Base-by-base conservation (phyloP, 2,113 vertebrate species). In the Turnix velox region DNA sequence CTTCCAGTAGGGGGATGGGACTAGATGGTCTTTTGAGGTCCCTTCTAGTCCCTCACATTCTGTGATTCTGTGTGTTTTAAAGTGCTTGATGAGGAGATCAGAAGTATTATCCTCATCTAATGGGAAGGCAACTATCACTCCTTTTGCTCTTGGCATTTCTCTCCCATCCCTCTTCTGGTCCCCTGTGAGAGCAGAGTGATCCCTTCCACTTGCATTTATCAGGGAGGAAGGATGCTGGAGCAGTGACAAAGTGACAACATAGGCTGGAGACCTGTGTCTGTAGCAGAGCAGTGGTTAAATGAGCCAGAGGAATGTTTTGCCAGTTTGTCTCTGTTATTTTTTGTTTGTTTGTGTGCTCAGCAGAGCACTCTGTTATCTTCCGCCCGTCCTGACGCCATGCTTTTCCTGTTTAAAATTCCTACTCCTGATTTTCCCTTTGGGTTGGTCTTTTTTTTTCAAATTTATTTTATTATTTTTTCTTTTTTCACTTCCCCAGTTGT, bases 391-490 rank as follows among this genome's bases (percentile, higher is more conserved):
- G 98, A 98, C 98, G 98, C 99, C 98, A 98, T 96, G 97, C 98
- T 98, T 98, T 99, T 99, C 99, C 99, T 99, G 99, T 99, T 99
- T 98, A 98, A 99, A 98, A 98, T 99, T 98, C 98, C 98, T 96
- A 98, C 98, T 98, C 98, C 98, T 97, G 97, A 98, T 98, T 98
- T 98, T 98, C 98, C 98, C 98, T 97, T 96, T 92, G 90, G 88
- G 76, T 93, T 92, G 14, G 24, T 90, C 33, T 82, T 45, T 87
- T 8, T 48, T 40, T 82, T 63, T 61, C n/a, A n/a, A n/a, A n/a
- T n/a, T n/a, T n/a, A n/a, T n/a, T 51, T 35, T 23, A 73, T 62
- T 73, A 49, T 69, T 52, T 45, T 48, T 58, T 71, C 94, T 89
- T 95, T 95, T 98, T 97, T 96, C 96, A 82, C 97, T 97, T 97